A percentile compares a stretch with the other conserved stretches of the same genome.
phyloP scores from a whole-genome alignment of 2,797 vertebrate genomes.

The Carcharodon carcharias region DNA sequence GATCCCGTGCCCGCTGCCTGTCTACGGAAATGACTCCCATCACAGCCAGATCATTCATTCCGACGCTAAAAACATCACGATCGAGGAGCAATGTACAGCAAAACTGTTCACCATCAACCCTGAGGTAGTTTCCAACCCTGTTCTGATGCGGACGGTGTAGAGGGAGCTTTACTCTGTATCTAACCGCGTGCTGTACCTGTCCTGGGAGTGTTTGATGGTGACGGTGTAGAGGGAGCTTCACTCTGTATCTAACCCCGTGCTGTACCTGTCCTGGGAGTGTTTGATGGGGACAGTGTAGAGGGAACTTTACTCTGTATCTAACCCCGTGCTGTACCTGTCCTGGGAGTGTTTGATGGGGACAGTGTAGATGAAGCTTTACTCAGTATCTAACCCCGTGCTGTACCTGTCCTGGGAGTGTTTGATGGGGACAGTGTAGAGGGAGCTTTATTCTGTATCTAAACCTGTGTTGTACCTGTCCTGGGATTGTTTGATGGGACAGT shows the following conservation, averaged over 20 bases:
- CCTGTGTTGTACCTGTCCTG: no score
- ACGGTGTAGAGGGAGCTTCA: neutral
- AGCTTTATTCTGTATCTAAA: neutral
- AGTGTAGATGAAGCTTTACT: no score
- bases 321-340: neutral
- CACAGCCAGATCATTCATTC: neutral
- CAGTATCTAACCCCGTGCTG: no score
- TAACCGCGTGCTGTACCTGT: neutral
- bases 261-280: neutral
- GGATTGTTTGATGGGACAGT: no score
- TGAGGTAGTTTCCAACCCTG: neutral
- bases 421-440: neutral
- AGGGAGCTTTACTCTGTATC: constrained; percentile 2
- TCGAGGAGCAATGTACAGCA: neutral
- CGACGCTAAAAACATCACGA: neutral
- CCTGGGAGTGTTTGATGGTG: neutral
- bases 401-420: no score
- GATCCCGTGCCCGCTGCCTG: neutral
- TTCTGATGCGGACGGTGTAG: neutral
- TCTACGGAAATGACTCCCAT: neutral
- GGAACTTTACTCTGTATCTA: neutral
- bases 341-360: neutral
- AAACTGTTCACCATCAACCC: constrained; percentile 2
- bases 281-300: neutral
- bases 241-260: neutral